phyloP scores from a whole-genome alignment of 2,113 vertebrate species.

The cattle (Bos taurus) region DNA sequence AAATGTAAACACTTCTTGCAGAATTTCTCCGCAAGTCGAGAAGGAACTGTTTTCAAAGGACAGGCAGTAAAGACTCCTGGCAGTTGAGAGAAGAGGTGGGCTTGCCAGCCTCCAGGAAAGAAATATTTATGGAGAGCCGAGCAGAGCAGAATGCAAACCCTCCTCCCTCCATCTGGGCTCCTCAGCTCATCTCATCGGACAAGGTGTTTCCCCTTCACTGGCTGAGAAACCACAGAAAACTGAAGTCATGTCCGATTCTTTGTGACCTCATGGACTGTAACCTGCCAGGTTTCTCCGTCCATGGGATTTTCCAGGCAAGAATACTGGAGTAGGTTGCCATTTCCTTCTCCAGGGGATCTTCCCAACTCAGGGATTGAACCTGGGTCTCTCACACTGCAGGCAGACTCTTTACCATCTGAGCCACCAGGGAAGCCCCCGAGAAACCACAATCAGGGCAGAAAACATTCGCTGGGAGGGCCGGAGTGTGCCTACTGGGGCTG shows the following conservation, averaged over 20 bases:
- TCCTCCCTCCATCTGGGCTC: neutral
- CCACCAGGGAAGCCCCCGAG: neutral
- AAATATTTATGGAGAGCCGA: rapidly evolving
- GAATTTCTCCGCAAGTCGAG: neutral
- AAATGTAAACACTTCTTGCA: neutral
- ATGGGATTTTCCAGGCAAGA: neutral
- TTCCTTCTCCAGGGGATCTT: neutral
- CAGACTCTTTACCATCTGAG: neutral
- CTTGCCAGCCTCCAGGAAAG: neutral
- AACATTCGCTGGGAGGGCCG: rapidly evolving
- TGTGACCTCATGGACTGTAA: neutral
- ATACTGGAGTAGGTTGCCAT: neutral
- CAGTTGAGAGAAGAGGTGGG: neutral
- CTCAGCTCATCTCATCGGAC: neutral
- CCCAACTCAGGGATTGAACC: neutral
- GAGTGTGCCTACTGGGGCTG: neutral
- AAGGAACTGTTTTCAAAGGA: neutral
- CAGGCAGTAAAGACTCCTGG: too few species aligned
- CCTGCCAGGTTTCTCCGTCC: neutral
- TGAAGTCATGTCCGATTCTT: neutral
- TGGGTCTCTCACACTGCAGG: neutral
- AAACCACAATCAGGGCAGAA: neutral
- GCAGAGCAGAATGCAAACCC: rapidly evolving
- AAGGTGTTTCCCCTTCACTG: neutral
- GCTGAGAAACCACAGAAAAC: neutral